Conservation (phyloP, 92 coral and sea anemone genomes). For the Porites divaricata region DNA sequence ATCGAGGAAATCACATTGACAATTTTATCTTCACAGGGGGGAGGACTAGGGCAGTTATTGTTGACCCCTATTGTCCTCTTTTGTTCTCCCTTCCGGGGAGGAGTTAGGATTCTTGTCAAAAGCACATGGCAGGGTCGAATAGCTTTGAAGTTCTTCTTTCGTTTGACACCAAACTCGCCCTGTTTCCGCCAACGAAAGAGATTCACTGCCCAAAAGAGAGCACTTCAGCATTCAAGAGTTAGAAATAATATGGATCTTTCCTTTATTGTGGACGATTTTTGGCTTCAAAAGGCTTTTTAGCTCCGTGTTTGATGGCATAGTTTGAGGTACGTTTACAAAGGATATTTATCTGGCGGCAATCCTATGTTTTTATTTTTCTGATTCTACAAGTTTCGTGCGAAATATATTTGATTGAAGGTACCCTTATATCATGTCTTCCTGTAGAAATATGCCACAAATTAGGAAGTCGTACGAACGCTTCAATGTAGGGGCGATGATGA, state of each 20-base stretch:
- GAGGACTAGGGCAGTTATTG: slow-evolving; percentile 25
- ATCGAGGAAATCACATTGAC: no score
- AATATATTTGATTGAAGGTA: slow-evolving; percentile 42
- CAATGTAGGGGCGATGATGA: slow-evolving; percentile 65
- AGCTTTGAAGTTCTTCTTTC: background rate
- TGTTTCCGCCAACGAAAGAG: background rate
- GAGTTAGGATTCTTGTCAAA: slow-evolving; percentile 1
- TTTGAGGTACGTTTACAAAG: no score
- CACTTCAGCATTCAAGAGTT: background rate
- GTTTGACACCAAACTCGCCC: no score
- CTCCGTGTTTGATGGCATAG: slow-evolving; percentile 15
- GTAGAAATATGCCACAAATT: slow-evolving; percentile 54
- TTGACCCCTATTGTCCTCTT: background rate
- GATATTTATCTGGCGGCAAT: slow-evolving; percentile 46
- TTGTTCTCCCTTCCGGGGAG: slow-evolving; percentile 21
- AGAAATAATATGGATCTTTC: slow-evolving; percentile 1
- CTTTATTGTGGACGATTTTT: slow-evolving; percentile 30
- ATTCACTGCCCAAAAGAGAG: background rate
- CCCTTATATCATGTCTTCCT: slow-evolving; percentile 35
- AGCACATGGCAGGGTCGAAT: background rate
- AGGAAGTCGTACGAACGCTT: slow-evolving; percentile 57
- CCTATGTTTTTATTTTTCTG: slow-evolving; percentile 64
- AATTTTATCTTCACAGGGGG: slow-evolving; percentile 37
- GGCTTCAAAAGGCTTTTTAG: slow-evolving; percentile 69
- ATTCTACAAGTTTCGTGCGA: slow-evolving; percentile 33